phyloP scores from a whole-genome alignment of 2,797 vertebrate genomes.

The Gymnoscopelus microlampas region DNA sequence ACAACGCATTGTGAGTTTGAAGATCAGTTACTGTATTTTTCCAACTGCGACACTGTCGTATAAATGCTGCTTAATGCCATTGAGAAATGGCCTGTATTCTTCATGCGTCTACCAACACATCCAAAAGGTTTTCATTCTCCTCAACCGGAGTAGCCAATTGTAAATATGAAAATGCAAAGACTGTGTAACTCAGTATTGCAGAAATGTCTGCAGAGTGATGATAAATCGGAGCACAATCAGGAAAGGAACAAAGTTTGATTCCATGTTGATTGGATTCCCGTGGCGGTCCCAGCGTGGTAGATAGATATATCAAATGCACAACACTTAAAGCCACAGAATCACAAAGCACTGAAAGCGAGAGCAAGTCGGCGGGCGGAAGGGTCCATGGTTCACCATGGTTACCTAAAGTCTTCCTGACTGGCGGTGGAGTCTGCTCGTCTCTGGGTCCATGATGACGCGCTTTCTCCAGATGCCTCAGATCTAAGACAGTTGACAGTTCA shows the following conservation, averaged over 20 bases:
- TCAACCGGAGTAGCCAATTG: conserved; percentile 5
- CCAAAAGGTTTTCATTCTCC: conserved; percentile 11
- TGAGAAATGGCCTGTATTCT: neutral
- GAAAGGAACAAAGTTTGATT: conserved; percentile 53
- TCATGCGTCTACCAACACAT: conserved; percentile 5
- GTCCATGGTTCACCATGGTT: conserved; percentile 59
- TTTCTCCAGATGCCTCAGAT: conserved; percentile 82
- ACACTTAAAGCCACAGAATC: conserved; percentile 64
- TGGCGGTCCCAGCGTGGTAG: conserved; percentile 31
- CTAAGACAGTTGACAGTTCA: conserved; percentile 78
- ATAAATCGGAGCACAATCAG: conserved; percentile 52
- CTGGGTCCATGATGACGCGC: conserved; percentile 78
- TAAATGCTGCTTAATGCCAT: too few relatives aligned
- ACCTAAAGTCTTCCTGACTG: conserved; percentile 87
- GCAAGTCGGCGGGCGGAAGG: conserved; percentile 31
- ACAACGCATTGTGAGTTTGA: too few relatives aligned
- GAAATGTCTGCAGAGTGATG: conserved; percentile 41
- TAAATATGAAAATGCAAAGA: conserved; percentile 15
- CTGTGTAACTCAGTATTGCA: conserved; percentile 49
- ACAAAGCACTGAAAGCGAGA: conserved; percentile 54
- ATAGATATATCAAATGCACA: conserved; percentile 57
- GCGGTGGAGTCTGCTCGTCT: conserved; percentile 83
- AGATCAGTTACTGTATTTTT: too few relatives aligned
- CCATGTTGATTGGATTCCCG: conserved; percentile 53
- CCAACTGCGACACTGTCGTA: too few relatives aligned